phyloP scores from a whole-genome alignment of 1,140 invertebrate species.

The Elysia chlorotica region DNA sequence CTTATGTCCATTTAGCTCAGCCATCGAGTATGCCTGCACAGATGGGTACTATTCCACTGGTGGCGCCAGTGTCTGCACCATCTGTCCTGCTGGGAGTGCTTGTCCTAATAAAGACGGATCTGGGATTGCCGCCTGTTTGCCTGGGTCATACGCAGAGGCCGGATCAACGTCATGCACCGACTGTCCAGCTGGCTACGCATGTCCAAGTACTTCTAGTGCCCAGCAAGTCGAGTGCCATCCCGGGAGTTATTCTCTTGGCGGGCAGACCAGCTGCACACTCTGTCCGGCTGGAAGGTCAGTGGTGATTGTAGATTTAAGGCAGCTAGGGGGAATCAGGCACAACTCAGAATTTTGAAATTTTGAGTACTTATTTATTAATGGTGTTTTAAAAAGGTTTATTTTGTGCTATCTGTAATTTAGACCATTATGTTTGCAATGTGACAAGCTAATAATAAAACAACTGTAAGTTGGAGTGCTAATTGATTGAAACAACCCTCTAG shows the following conservation, averaged over 20 bases:
- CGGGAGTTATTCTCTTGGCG: constrained; percentile 43
- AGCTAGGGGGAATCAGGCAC: no score
- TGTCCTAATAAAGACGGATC: constrained; percentile 42
- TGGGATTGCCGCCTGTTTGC: constrained; percentile 33
- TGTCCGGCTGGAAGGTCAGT: constrained; percentile 41
- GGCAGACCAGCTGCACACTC: constrained; percentile 38
- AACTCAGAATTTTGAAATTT: no score
- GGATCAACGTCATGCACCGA: constrained; percentile 36
- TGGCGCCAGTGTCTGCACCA: constrained; percentile 34
- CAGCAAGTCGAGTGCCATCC: constrained; percentile 29
- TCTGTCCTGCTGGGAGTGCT: constrained; percentile 38
- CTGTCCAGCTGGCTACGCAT: constrained; percentile 45
- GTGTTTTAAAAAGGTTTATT: no score
- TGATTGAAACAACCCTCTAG: no score
- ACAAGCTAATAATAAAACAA: no score
- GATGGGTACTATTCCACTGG: constrained; percentile 40
- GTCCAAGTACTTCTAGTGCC: constrained; percentile 34
- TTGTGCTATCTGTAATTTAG: no score
- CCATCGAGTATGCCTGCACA: constrained; percentile 29
- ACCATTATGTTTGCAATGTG: no score
- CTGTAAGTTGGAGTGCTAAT: no score
- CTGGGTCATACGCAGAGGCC: constrained; percentile 36
- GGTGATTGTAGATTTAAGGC: no score
- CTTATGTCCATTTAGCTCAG: constrained; percentile 15
- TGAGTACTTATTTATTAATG: no score